Evolutionary conservation across 2,113 vertebrate genomes (phyloP).

Genomic region (Elaphurus davidianus): DNA sequence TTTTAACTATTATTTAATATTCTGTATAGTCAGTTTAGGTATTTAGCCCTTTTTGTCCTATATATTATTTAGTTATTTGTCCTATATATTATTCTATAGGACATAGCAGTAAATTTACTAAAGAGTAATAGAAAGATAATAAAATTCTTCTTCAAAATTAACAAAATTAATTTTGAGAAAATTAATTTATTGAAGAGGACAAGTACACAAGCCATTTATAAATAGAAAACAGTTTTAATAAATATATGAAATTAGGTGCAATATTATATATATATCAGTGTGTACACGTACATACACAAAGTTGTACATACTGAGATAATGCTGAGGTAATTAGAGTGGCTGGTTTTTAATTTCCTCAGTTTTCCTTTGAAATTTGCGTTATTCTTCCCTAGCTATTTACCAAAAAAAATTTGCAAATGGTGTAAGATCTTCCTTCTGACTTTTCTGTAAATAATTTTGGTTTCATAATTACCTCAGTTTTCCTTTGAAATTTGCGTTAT

Average conservation of each 20-base stretch:
- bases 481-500: neutral
- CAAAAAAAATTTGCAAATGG: neutral
- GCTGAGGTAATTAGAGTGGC: neutral
- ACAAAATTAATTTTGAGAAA: neutral
- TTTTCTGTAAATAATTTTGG: neutral
- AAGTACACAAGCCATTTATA: neutral
- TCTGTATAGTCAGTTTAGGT: neutral
- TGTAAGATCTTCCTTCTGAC: neutral
- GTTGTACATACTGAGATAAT: neutral
- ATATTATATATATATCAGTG: neutral
- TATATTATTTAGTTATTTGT: neutral
- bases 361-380: neutral
- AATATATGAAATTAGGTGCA: neutral
- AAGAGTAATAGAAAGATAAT: neutral
- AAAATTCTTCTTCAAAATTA: neutral
- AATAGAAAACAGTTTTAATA: neutral
- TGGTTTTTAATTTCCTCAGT: rapidly evolving
- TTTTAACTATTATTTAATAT: neutral
- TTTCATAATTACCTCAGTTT: neutral
- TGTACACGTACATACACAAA: neutral
- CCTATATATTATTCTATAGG: neutral
- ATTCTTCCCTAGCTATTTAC: neutral
- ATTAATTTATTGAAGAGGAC: neutral
- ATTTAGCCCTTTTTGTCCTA: neutral
- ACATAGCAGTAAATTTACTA: neutral